These are phyloP conservation scores for Orbicella faveolata DNA, from an alignment of 64 coral and sea anemone species.

Conservation along the genomic window DNA sequence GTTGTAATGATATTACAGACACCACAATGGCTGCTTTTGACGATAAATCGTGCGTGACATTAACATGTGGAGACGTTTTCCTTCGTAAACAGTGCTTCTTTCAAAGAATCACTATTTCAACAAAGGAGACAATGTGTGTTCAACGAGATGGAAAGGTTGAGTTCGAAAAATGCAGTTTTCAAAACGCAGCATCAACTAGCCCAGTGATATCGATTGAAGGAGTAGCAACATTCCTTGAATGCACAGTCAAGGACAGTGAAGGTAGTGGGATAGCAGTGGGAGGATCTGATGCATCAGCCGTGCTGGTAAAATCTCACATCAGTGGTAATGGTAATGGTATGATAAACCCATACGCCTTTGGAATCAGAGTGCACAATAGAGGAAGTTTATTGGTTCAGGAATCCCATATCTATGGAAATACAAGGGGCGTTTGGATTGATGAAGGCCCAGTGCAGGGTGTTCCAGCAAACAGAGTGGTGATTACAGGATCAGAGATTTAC, in stretches of 20 bases:
- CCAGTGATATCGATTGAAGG: background rate
- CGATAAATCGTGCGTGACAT: background rate
- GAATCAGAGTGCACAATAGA: background rate
- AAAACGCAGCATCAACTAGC: background rate
- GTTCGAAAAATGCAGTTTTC: constrained; percentile 3
- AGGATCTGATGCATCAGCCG: background rate
- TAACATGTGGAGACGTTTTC: background rate
- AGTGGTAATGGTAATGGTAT: background rate
- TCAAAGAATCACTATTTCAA: background rate
- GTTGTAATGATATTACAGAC: background rate
- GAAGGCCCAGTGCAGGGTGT: background rate
- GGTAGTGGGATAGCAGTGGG: background rate
- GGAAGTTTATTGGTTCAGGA: background rate
- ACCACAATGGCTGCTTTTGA: background rate
- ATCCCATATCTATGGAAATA: constrained; percentile 12
- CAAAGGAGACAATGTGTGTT: background rate
- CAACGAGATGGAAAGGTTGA: background rate
- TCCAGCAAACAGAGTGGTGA: background rate
- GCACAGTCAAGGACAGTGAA: background rate
- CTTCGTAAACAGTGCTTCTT: background rate
- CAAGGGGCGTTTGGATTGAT: constrained; percentile 20
- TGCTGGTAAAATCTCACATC: background rate
- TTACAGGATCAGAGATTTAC: constrained; percentile 22
- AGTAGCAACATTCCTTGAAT: background rate
- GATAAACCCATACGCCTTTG: background rate